Conservation (phyloP, 2,797 vertebrate species). For the Zenarchopterus dispar region DNA sequence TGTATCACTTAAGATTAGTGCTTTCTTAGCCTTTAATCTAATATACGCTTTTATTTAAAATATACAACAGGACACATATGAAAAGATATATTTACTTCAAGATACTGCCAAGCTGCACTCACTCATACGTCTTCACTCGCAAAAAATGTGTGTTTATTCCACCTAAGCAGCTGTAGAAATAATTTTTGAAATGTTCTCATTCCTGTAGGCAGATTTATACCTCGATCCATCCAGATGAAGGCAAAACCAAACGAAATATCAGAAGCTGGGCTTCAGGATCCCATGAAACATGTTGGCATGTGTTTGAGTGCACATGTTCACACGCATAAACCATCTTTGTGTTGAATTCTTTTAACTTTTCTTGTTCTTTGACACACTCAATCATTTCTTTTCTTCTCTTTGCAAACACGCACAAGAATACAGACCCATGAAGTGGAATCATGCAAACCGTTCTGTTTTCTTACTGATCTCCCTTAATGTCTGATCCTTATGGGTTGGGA, state of each 20-base stretch:
- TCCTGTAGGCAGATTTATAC: constrained; percentile 11
- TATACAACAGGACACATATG: too few relatives aligned
- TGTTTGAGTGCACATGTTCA: background rate
- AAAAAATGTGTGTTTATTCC: constrained; percentile 1
- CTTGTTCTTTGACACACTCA: too few relatives aligned
- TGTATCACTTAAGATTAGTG: background rate
- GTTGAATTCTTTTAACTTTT: constrained; percentile 23
- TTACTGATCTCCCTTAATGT: constrained; percentile 25
- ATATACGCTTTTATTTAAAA: too few relatives aligned
- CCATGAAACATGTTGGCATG: background rate
- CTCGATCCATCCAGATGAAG: background rate
- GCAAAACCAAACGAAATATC: background rate
- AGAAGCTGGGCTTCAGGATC: background rate
- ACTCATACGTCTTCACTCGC: background rate
- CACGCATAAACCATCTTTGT: constrained; percentile 3
- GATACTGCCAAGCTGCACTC: too few relatives aligned
- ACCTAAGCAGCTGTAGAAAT: background rate
- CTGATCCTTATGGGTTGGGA: constrained; percentile 51
- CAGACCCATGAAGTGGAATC: constrained; percentile 19
- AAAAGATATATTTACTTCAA: too few relatives aligned
- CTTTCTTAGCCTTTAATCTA: background rate
- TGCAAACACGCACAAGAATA: background rate
- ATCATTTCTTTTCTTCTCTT: background rate
- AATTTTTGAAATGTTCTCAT: background rate
- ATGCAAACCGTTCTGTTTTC: constrained; percentile 31